phyloP scores from a whole-genome alignment of 2,888 invertebrate genomes.

The Lamproptera curius region DNA sequence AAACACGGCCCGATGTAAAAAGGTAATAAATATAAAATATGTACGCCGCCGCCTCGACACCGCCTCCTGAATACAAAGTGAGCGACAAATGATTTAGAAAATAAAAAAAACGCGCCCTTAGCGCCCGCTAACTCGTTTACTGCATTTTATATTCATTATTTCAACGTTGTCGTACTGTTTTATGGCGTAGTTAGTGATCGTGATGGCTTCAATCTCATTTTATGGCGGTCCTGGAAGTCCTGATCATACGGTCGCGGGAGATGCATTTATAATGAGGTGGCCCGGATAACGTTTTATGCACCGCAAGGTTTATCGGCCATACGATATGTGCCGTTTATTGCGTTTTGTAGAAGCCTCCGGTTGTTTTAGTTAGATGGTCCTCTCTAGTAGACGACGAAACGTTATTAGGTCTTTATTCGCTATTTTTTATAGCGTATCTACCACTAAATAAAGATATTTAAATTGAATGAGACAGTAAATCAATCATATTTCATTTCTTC shows the following conservation, averaged over 20 bases:
- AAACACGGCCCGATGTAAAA: slow-evolving; percentile 46
- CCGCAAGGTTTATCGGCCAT: not conserved
- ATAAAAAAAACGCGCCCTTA: slow-evolving; percentile 29
- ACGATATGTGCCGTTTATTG: not conserved
- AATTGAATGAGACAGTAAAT: too few species aligned
- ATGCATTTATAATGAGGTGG: not conserved
- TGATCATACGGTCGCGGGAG: not conserved
- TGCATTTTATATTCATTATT: slow-evolving; percentile 60
- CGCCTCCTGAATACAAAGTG: slow-evolving; percentile 59
- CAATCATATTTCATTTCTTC: too few species aligned
- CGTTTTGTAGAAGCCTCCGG: too few species aligned
- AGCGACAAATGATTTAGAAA: slow-evolving; percentile 58
- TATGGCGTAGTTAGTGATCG: slow-evolving; percentile 44
- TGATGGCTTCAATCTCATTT: slow-evolving; percentile 31
- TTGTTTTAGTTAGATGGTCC: too few species aligned
- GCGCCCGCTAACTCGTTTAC: slow-evolving; percentile 42
- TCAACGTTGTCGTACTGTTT: slow-evolving; percentile 36
- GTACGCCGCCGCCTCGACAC: slow-evolving; percentile 42
- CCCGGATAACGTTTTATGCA: not conserved
- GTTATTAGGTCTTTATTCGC: too few species aligned
- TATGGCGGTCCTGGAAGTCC: slow-evolving; percentile 5
- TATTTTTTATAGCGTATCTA: too few species aligned
- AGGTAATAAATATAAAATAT: slow-evolving; percentile 71
- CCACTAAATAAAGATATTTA: too few species aligned
- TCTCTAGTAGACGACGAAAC: too few species aligned